These are phyloP conservation scores for Neomonachus schauinslandi DNA, from an alignment of 2,113 vertebrate species.

Conservation along the genomic window DNA sequence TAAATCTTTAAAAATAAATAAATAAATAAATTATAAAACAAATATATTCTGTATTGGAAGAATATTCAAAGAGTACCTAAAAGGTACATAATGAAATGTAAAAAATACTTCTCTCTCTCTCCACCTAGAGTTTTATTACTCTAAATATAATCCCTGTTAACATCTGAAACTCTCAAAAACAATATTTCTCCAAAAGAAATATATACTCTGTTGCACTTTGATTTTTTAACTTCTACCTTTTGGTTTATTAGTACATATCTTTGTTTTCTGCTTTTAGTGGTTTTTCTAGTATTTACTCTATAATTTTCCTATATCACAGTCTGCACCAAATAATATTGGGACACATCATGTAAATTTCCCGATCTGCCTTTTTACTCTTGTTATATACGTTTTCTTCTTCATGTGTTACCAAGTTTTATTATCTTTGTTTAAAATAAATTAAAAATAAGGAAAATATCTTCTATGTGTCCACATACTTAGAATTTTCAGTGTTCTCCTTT, in stretches of 20 bases:
- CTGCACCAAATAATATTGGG: neutral
- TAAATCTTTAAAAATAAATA: neutral
- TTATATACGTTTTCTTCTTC: neutral
- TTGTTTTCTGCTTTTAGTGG: neutral
- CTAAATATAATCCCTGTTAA: neutral
- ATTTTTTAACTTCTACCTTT: neutral
- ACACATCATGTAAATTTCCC: neutral
- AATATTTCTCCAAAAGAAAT: neutral
- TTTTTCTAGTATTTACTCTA: neutral
- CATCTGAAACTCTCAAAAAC: neutral
- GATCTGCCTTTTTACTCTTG: neutral
- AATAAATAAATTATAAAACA: neutral
- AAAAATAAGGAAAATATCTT: neutral
- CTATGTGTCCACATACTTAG: neutral
- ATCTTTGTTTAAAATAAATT: neutral
- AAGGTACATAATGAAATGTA: neutral
- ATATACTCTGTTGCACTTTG: neutral
- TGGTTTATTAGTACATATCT: neutral
- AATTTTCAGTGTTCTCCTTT: neutral
- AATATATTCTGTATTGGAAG: neutral
- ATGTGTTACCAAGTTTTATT: neutral
- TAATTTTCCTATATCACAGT: neutral
- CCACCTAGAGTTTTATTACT: neutral
- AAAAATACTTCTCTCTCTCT: neutral
- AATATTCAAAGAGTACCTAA: neutral